Evolutionary conservation across 2,888 invertebrate species (phyloP).

Genomic region (Polietes domitor): DNA sequence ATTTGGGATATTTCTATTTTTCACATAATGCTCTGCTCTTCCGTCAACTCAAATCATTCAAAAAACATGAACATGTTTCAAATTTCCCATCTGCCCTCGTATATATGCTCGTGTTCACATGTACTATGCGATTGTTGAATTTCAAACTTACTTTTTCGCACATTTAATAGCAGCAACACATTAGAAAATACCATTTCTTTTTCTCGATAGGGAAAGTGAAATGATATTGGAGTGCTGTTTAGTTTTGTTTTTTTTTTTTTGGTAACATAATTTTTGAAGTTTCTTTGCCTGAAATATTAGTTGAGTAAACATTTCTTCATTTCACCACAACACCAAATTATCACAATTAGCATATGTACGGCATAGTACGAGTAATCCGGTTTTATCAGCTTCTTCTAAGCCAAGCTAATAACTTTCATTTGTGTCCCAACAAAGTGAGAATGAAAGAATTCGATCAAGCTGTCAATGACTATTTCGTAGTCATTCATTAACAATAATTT

Average conservation of each 20-base stretch:
- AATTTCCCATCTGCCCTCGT: not conserved
- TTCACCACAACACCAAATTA: conserved; percentile 20
- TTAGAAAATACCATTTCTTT: conserved; percentile 19
- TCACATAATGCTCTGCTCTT: no score
- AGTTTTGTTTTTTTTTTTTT: not conserved
- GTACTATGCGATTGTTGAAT: not conserved
- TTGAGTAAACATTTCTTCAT: not conserved
- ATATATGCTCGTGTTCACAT: not conserved
- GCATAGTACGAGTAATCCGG: no score
- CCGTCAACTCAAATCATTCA: no score
- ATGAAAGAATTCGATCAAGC: not conserved
- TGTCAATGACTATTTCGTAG: not conserved
- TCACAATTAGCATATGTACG: conserved; percentile 32
- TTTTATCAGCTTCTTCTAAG: not conserved
- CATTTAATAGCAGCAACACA: not conserved
- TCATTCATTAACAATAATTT: not conserved
- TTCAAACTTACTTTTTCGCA: conserved; percentile 17
- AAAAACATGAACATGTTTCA: no score
- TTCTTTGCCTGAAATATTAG: not conserved
- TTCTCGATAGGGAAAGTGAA: conserved; percentile 57
- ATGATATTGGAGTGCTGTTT: not conserved
- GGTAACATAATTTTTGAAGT: not conserved
- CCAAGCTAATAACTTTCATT: conserved; percentile 33
- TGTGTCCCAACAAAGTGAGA: not conserved
- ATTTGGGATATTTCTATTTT: no score